Conservation (phyloP, 2,888 invertebrate genomes). For the Crioceris asparagi region DNA sequence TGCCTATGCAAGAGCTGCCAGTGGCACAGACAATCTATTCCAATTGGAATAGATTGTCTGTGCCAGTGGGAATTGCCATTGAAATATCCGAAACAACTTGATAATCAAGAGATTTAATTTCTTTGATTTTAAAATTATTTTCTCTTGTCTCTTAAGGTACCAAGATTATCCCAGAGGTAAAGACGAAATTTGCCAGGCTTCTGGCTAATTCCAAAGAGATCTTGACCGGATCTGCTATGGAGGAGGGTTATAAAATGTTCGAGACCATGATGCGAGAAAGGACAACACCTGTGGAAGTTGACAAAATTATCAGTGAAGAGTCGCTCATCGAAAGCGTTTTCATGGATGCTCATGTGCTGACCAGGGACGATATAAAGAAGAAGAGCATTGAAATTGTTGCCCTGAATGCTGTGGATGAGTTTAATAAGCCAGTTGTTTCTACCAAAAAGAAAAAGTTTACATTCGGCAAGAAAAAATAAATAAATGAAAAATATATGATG, state of each 20-base stretch:
- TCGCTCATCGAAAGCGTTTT: constrained; percentile 25
- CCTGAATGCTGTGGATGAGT: constrained; percentile 22
- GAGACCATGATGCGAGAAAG: constrained; percentile 26
- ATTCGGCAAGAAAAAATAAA: too few species aligned
- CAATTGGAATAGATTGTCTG: too few species aligned
- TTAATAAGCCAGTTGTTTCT: constrained; percentile 14
- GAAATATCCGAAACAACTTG: too few species aligned
- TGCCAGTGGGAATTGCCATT: too few species aligned
- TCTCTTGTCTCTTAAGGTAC: constrained; percentile 15
- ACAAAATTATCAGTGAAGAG: constrained; percentile 22
- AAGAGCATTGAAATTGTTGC: constrained; percentile 27
- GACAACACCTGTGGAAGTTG: constrained; percentile 18
- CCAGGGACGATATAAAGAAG: constrained; percentile 28
- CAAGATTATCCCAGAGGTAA: constrained; percentile 24
- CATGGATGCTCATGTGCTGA: constrained; percentile 22
- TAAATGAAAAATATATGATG: too few species aligned
- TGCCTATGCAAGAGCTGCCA: too few species aligned
- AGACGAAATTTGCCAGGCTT: constrained; percentile 19
- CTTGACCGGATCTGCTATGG: constrained; percentile 13
- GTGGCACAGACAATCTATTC: too few species aligned
- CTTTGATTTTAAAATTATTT: too few species aligned
- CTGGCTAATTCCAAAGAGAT: constrained; percentile 18
- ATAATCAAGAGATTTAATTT: too few species aligned
- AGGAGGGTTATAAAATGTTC: constrained; percentile 23
- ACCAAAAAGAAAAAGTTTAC: constrained; percentile 16